A percentile compares a stretch with the other conserved stretches of the same genome.
These are phyloP conservation scores for Cheilosia variabilis DNA, from an alignment of 2,888 invertebrate species.

Conservation along the genomic window DNA sequence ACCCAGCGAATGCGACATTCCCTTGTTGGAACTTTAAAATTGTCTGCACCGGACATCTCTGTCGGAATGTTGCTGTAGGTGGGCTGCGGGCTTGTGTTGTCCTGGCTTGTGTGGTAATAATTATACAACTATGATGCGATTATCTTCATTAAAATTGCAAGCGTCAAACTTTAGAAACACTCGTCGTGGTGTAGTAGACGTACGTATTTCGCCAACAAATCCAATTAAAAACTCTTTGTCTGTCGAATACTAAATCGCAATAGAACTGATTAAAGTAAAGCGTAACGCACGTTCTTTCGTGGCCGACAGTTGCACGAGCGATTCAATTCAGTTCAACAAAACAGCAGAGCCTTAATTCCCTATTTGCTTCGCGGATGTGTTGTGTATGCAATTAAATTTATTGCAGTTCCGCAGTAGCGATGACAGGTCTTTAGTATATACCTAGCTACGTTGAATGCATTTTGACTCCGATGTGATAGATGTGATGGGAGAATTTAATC, in stretches of 20 bases:
- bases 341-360: constrained; percentile 45
- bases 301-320: constrained; percentile 5
- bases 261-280: constrained; percentile 49
- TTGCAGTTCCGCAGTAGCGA: constrained; percentile 1
- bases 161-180: constrained; percentile 43
- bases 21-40: constrained; percentile 10
- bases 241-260: constrained; percentile 38
- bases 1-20: neutral
- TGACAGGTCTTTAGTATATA: neutral
- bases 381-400: constrained; percentile 48
- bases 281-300: constrained; percentile 15
- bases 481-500: constrained; percentile 39
- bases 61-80: constrained; percentile 3
- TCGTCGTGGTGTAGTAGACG: neutral
- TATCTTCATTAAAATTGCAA: constrained; percentile 60
- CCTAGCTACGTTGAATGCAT: constrained; percentile 7
- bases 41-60: constrained; percentile 32
- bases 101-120: constrained; percentile 13
- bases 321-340: constrained; percentile 35
- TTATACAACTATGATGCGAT: constrained; percentile 55
- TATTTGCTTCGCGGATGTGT: constrained; percentile 8
- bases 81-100: neutral
- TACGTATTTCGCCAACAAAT: constrained; percentile 42
- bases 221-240: constrained; percentile 69
- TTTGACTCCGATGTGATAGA: constrained; percentile 17